phyloP scores from a whole-genome alignment of 2,113 vertebrate genomes.

The Onychorhynchus coronatus region DNA sequence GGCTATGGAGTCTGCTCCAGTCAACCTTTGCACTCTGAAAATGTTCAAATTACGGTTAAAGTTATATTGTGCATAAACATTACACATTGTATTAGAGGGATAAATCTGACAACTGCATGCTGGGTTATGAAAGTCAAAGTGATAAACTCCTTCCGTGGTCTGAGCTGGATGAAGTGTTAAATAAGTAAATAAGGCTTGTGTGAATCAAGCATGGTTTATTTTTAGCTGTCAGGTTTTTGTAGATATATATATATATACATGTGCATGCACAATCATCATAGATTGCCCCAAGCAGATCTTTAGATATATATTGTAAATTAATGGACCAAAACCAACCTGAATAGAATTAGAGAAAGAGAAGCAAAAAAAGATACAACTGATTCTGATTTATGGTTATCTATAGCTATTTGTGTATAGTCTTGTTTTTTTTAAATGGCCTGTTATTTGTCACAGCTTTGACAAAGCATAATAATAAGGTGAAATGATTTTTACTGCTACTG shows the following conservation, averaged over 20 bases:
- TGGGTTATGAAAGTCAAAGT: background rate
- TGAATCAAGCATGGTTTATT: background rate
- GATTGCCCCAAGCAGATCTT: background rate
- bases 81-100: background rate
- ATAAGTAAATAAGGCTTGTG: background rate
- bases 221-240: background rate
- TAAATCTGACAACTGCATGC: background rate
- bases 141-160: rapidly evolving
- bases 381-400: background rate
- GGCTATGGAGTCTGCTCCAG: background rate
- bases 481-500: background rate
- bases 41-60: background rate
- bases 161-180: background rate
- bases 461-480: background rate
- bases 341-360: background rate
- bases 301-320: background rate
- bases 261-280: background rate
- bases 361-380: background rate
- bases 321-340: background rate
- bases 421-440: background rate
- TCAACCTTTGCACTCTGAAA: background rate
- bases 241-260: too few species aligned
- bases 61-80: background rate
- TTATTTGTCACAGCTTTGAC: background rate
- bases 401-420: background rate